A percentile compares a stretch with the other conserved stretches of the same genome.
These are phyloP conservation scores for Ciconia nigra DNA, from an alignment of 2,797 vertebrate species.

Conservation along the genomic window DNA sequence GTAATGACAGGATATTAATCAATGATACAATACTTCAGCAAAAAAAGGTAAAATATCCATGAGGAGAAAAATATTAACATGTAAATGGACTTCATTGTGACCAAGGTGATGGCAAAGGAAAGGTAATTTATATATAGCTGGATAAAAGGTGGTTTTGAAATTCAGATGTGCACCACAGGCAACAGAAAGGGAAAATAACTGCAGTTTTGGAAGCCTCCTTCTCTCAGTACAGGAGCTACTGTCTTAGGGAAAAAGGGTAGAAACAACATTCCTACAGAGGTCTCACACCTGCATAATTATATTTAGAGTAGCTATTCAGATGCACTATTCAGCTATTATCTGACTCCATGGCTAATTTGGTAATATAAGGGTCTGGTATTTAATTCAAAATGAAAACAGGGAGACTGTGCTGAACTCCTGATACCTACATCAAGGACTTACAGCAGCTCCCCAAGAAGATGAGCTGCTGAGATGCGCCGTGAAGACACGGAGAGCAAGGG, in stretches of 20 bases:
- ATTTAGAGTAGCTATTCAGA: background rate
- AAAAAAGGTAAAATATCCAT: background rate
- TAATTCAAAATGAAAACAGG: background rate
- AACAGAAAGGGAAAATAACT: background rate
- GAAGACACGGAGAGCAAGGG: background rate
- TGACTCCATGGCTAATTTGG: background rate
- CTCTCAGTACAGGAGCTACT: background rate
- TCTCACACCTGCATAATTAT: background rate
- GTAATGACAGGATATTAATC: background rate
- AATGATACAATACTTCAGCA: background rate
- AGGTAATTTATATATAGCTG: background rate
- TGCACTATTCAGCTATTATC: background rate
- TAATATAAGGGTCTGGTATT: background rate
- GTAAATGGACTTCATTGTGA: background rate
- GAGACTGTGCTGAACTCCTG: background rate
- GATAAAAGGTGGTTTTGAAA: background rate
- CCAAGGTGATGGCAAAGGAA: background rate
- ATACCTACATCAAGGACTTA: background rate
- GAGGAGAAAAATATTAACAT: background rate
- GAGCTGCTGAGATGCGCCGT: background rate
- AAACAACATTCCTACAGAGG: background rate
- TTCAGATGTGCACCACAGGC: background rate
- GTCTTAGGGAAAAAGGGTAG: background rate
- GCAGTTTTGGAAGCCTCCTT: background rate
- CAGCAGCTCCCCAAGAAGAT: background rate